Evolutionary conservation across 2,113 vertebrate species (phyloP).

Genomic region (Sinosuthora webbiana): DNA sequence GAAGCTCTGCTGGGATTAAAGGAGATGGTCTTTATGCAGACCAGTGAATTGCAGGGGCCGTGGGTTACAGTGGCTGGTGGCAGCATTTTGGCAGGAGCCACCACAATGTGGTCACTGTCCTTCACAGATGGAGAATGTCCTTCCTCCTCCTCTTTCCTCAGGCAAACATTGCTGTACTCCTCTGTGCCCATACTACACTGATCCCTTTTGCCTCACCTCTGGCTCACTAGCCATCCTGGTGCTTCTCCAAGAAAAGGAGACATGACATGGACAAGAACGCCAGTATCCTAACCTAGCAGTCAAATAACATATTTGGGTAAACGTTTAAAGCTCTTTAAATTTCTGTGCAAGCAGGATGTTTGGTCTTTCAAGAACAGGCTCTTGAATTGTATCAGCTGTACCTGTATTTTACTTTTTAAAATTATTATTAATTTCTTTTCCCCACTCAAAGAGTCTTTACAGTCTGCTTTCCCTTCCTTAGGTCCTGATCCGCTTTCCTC

Average conservation of each 20-base stretch:
- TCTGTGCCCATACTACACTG: not conserved
- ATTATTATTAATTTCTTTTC: not conserved
- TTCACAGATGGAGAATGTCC: not conserved
- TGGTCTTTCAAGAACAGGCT: not conserved
- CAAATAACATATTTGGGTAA: not conserved
- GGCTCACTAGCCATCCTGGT: not conserved
- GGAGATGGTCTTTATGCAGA: not conserved
- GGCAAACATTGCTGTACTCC: not conserved
- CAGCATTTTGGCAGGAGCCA: not conserved
- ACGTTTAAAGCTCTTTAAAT: not conserved
- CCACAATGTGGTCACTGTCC: fast-evolving
- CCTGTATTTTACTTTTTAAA: not conserved
- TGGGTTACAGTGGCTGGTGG: not conserved
- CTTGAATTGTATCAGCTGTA: not conserved
- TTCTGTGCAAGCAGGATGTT: not conserved
- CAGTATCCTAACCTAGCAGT: not conserved
- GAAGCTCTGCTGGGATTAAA: not conserved
- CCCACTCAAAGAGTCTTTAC: not conserved
- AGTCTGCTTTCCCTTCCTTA: not conserved
- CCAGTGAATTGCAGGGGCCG: fast-evolving
- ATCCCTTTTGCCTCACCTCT: fast-evolving
- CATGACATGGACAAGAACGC: fast-evolving
- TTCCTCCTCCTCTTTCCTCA: not conserved
- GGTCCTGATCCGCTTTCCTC: not conserved
- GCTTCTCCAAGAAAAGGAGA: not conserved